Percentiles rank a stretch among this genome's conserved stretches.
Conservation (phyloP, 2,797 vertebrate genomes). For the Hylomyscus alleni region DNA sequence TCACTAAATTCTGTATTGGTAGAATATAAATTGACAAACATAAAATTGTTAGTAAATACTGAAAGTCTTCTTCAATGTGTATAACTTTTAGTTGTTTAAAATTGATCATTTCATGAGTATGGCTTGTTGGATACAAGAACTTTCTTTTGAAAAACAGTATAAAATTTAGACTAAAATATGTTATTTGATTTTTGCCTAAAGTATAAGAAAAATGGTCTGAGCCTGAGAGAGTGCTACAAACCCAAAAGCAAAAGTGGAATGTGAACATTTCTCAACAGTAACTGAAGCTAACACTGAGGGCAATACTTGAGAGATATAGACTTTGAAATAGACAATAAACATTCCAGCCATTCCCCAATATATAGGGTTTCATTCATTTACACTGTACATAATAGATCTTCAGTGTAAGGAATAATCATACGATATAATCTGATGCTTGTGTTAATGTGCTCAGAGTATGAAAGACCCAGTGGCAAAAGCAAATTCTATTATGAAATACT, state of each 20-base stretch:
- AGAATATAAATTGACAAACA: slow-evolving; percentile 8
- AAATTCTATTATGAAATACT: slow-evolving; percentile 10
- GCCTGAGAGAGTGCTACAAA: background rate
- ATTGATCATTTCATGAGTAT: background rate
- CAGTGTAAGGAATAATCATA: background rate
- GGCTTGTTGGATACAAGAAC: background rate
- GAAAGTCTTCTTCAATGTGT: background rate
- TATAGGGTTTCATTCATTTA: background rate
- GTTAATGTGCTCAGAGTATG: background rate
- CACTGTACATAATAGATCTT: background rate
- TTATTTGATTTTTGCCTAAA: background rate
- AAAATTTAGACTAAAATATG: background rate
- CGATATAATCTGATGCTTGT: background rate
- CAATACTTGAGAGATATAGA: background rate
- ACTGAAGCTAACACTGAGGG: background rate
- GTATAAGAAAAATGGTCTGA: background rate
- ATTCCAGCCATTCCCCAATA: background rate
- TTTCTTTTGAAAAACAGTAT: background rate
- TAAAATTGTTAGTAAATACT: background rate
- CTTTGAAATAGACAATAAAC: background rate
- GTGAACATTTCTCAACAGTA: background rate
- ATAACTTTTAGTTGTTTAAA: background rate
- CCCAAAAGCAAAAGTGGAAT: background rate
- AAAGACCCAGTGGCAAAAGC: background rate
- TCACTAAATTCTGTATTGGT: background rate